Percentiles rank a stretch among this genome's conserved stretches.
These are phyloP conservation scores for Eurytemora carolleeae DNA, from an alignment of 1,140 invertebrate species.

Conservation along the genomic window DNA sequence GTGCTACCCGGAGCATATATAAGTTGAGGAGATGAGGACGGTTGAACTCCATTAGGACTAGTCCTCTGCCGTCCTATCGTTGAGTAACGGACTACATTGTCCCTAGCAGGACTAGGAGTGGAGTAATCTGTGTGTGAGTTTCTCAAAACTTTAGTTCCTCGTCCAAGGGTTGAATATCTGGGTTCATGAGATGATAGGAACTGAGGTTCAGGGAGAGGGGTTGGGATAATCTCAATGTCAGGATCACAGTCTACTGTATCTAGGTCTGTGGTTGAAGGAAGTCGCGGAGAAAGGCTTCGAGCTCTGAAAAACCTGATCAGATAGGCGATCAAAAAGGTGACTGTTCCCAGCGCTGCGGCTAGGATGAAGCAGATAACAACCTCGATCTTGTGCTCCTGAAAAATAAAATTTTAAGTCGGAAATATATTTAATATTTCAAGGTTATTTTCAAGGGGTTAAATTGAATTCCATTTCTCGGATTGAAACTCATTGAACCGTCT, in stretches of 20 bases:
- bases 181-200: not conserved
- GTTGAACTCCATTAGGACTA: not conserved
- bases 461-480: too few species aligned
- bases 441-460: too few species aligned
- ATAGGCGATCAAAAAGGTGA: too few species aligned
- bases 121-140: too few species aligned
- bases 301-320: too few species aligned
- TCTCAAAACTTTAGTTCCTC: too few species aligned
- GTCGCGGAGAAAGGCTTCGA: too few species aligned
- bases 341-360: not conserved
- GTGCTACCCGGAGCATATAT: not conserved
- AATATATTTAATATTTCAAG: too few species aligned
- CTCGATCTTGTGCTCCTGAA: not conserved
- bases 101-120: too few species aligned
- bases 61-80: not conserved
- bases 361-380: not conserved
- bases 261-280: not conserved
- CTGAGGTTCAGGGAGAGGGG: not conserved
- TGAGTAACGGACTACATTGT: too few species aligned
- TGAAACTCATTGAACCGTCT: too few species aligned
- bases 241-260: not conserved
- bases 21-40: not conserved
- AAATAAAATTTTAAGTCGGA: too few species aligned
- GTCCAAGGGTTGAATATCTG: not conserved
- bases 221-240: not conserved